Percentiles rank a stretch among this genome's conserved stretches.
phyloP scores from a whole-genome alignment of 2,113 vertebrate genomes.

The Tenrec ecaudatus region DNA sequence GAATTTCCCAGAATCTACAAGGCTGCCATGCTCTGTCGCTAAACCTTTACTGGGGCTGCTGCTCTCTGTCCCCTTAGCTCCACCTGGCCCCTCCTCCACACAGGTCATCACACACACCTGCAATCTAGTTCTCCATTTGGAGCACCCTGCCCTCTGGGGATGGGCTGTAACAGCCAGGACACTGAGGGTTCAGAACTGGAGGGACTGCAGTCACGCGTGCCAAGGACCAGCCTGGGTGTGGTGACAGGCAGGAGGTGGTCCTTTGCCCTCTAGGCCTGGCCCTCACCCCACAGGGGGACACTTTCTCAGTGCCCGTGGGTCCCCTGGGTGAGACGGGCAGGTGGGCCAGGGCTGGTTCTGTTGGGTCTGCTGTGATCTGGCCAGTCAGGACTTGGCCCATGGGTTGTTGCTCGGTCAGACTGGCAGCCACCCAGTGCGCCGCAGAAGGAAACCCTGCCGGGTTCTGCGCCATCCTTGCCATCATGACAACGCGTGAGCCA shows the following conservation, averaged over 20 bases:
- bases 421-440: too few relatives aligned
- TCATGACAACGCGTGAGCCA: too few relatives aligned
- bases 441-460: too few relatives aligned
- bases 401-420: too few relatives aligned
- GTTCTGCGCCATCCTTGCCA: too few relatives aligned
- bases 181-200: background rate
- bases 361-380: background rate
- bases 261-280: background rate
- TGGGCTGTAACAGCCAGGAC: background rate
- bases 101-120: too few relatives aligned
- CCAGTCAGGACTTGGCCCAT: background rate
- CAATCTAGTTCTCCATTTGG: background rate
- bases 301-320: background rate
- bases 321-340: background rate
- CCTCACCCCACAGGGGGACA: background rate
- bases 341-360: background rate
- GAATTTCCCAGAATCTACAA: background rate
- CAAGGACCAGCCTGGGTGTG: background rate
- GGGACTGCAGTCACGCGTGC: background rate
- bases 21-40: background rate
- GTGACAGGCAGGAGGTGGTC: background rate
- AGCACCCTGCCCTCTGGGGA: background rate
- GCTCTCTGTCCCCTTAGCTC: background rate
- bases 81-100: background rate
- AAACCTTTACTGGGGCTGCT: background rate